Conservation (phyloP, 2,888 invertebrate genomes). For the Cephus sareptanus region DNA sequence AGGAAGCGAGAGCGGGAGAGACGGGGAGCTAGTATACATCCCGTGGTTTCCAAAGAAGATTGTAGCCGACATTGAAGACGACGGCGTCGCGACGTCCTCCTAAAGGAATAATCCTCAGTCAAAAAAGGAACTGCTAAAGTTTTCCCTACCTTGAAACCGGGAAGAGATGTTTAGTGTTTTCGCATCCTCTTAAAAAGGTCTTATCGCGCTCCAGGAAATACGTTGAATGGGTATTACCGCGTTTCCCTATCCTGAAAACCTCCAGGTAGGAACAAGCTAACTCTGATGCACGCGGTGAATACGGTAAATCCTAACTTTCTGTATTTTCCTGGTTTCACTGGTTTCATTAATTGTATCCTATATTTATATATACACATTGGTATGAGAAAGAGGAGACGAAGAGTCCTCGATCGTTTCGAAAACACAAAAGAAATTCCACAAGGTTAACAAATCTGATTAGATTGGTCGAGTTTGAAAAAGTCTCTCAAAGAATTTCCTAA, state of each 20-base stretch:
- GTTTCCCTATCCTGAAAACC: slow-evolving; percentile 26
- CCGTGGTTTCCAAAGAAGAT: not conserved
- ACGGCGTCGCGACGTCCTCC: not conserved
- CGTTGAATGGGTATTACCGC: slow-evolving; percentile 46
- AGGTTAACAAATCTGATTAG: not conserved
- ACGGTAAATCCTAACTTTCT: not conserved
- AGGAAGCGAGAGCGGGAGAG: not conserved
- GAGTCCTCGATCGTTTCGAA: not conserved
- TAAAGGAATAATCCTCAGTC: not conserved
- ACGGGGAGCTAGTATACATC: not conserved
- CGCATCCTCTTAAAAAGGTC: slow-evolving; percentile 54
- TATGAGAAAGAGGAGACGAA: not conserved
- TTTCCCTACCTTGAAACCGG: not conserved
- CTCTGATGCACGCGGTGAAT: not conserved
- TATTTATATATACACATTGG: no score
- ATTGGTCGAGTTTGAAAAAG: not conserved
- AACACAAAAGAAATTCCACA: not conserved
- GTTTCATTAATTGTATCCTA: not conserved
- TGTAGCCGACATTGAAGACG: not conserved
- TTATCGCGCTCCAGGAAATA: slow-evolving; percentile 52
- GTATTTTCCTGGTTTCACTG: not conserved
- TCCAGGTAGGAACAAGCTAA: slow-evolving; percentile 3
- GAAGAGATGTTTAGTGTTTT: slow-evolving; percentile 22
- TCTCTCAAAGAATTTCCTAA: not conserved
- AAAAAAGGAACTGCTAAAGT: not conserved